Evolutionary conservation across 2,113 vertebrate genomes (phyloP).

Genomic region (Clarias gariepinus): DNA sequence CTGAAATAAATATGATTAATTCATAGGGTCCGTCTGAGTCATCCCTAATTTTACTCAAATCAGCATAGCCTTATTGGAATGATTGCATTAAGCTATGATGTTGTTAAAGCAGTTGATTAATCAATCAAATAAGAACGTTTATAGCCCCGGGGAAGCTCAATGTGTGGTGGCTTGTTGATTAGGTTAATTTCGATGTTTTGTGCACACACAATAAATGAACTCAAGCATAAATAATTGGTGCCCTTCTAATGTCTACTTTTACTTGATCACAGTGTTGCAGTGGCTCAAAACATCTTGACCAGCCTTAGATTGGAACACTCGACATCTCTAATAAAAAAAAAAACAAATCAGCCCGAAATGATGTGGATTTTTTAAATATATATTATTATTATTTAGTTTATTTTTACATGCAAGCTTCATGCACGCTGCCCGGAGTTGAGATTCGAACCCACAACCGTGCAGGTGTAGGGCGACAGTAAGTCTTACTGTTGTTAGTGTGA

Average conservation of each 20-base stretch:
- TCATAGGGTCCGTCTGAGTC: not conserved
- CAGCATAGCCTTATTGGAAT: not conserved
- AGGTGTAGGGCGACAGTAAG: too few relatives aligned
- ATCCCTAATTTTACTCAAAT: conserved; percentile 2
- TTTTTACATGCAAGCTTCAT: too few relatives aligned
- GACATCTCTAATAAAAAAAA: not conserved
- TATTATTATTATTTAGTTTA: too few relatives aligned
- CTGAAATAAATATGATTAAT: conserved; percentile 7
- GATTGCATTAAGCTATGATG: not conserved
- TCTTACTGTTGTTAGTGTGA: not conserved
- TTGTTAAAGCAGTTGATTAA: conserved; percentile 30
- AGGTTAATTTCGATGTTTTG: conserved; percentile 27
- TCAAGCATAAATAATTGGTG: not conserved
- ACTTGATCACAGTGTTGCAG: not conserved
- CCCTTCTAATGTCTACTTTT: not conserved
- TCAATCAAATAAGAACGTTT: conserved; percentile 29
- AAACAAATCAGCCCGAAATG: not conserved
- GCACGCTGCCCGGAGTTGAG: too few relatives aligned
- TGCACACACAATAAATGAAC: conserved; percentile 23
- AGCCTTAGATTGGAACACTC: not conserved
- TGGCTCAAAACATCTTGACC: not conserved
- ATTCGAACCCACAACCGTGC: too few relatives aligned
- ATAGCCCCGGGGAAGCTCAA: conserved; percentile 19
- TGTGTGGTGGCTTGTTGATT: conserved; percentile 21
- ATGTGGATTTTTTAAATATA: not conserved